phyloP scores from a whole-genome alignment of 2,888 invertebrate species.

The Stenchaetothrips biformis region DNA sequence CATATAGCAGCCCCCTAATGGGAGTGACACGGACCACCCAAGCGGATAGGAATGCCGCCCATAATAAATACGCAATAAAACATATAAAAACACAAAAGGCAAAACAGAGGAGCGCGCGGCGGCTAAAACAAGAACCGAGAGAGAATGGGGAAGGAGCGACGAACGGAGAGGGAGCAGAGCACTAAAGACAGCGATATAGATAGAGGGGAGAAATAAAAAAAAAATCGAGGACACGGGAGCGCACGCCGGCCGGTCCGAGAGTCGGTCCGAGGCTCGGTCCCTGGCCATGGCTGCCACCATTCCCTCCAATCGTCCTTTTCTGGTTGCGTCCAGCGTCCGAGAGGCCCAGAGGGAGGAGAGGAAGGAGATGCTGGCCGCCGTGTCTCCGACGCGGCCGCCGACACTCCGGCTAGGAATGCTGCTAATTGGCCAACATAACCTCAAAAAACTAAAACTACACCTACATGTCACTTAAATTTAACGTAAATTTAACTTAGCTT shows the following conservation, averaged over 20 bases:
- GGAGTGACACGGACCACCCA: background rate
- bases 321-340: too few species aligned
- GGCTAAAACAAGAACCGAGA: background rate
- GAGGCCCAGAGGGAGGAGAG: too few species aligned
- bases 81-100: slow-evolving; percentile 23
- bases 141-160: background rate
- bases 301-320: too few species aligned
- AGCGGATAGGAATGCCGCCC: slow-evolving; percentile 3
- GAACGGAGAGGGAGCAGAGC: background rate
- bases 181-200: background rate
- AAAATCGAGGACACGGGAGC: background rate
- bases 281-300: background rate
- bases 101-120: slow-evolving; percentile 6
- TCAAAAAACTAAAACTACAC: too few species aligned
- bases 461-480: too few species aligned
- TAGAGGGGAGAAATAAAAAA: background rate
- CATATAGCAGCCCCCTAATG: too few species aligned
- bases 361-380: too few species aligned
- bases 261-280: background rate
- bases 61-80: slow-evolving; percentile 23
- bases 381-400: too few species aligned
- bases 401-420: too few species aligned
- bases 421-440: too few species aligned
- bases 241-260: background rate
- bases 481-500: too few species aligned